Evolutionary conservation across 2,888 invertebrate species (phyloP).

Genomic region (Cerastoderma edule): DNA sequence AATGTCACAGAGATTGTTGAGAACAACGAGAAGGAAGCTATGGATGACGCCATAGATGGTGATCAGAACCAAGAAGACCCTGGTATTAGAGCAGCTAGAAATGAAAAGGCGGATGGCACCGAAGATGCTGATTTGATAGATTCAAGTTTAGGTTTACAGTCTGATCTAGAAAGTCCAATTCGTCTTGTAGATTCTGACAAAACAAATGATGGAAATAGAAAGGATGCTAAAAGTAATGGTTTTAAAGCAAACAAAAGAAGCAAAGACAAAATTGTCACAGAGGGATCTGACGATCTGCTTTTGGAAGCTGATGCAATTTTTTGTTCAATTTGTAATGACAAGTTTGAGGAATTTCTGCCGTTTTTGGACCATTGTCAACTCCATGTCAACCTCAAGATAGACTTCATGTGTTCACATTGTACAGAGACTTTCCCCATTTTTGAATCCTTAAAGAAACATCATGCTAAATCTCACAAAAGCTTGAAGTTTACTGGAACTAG

Average conservation of each 20-base stretch:
- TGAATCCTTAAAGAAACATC: conserved; percentile 35
- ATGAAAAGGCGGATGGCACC: too few relatives aligned
- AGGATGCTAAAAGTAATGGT: too few relatives aligned
- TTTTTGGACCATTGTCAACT: conserved; percentile 24
- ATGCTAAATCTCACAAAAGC: conserved; percentile 22
- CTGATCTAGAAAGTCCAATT: too few relatives aligned
- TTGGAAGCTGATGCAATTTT: neutral
- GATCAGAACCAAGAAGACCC: too few relatives aligned
- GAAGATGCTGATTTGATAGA: too few relatives aligned
- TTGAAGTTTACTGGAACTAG: neutral
- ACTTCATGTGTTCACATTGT: conserved; percentile 33
- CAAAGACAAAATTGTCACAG: neutral
- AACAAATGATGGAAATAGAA: too few relatives aligned
- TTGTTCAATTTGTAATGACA: conserved; percentile 22
- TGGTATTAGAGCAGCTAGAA: too few relatives aligned
- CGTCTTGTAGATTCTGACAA: too few relatives aligned
- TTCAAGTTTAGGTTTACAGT: too few relatives aligned
- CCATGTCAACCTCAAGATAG: conserved; percentile 41
- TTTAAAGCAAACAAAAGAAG: too few relatives aligned
- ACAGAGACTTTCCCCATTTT: conserved; percentile 15
- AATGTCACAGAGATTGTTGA: neutral
- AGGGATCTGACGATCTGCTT: neutral
- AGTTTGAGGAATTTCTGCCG: conserved; percentile 13
- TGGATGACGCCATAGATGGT: neutral
- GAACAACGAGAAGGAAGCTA: neutral